A percentile compares a stretch with the other conserved stretches of the same genome.
Conservation (phyloP, 2,888 invertebrate species). For the Drosophila sordidapex region DNA sequence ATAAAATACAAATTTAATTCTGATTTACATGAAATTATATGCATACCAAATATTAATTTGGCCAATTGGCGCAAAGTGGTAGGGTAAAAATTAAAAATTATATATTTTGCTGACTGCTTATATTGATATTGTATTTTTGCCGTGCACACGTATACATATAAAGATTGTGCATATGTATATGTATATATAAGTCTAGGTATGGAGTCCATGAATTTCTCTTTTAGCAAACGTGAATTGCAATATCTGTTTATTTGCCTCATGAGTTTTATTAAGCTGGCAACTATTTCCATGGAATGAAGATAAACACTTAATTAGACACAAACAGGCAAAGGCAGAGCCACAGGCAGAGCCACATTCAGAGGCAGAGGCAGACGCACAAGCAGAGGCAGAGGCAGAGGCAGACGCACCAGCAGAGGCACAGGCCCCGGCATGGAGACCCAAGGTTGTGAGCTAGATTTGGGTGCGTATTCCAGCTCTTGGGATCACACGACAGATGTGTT, state of each 20-base stretch:
- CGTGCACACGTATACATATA: background rate
- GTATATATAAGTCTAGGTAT: background rate
- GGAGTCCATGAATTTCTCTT: constrained; percentile 1
- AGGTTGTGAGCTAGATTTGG: constrained; percentile 11
- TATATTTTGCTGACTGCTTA: background rate
- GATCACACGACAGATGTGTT: constrained; percentile 43
- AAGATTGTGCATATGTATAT: background rate
- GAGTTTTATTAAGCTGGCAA: constrained; percentile 57
- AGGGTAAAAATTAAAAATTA: background rate
- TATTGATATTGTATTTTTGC: background rate
- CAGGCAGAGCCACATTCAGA: background rate
- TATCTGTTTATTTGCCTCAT: constrained; percentile 29
- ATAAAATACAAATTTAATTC: background rate
- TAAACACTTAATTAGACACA: constrained; percentile 73
- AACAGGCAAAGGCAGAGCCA: constrained; percentile 4
- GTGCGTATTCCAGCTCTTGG: constrained; percentile 9
- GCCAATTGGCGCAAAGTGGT: too few relatives aligned
- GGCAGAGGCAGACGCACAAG: background rate
- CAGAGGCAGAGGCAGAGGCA: background rate
- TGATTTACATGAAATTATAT: background rate
- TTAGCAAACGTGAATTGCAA: constrained; percentile 4
- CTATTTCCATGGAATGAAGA: constrained; percentile 70
- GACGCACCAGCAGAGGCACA: background rate
- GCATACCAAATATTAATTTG: background rate
- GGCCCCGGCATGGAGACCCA: background rate